phyloP scores from a whole-genome alignment of 2,888 invertebrate genomes.

The Phortica magna region DNA sequence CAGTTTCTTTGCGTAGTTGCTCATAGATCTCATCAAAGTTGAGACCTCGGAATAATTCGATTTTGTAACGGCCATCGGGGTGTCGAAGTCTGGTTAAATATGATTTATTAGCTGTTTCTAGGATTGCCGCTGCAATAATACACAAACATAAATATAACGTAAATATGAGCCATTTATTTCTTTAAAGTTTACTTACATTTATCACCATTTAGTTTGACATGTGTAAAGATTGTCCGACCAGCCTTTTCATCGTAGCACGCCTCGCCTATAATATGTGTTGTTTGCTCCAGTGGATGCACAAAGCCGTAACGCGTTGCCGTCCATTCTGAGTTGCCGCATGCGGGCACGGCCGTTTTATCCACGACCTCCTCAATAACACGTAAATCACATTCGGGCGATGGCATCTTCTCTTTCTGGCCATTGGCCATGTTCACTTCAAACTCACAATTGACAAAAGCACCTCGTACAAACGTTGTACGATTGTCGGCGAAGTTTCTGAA shows the following conservation, averaged over 20 bases:
- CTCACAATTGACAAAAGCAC: constrained; percentile 44
- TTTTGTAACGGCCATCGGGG: constrained; percentile 62
- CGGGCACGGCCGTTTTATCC: constrained; percentile 46
- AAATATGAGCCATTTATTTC: too few species aligned
- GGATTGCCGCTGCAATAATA: not conserved
- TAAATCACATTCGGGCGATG: constrained; percentile 56
- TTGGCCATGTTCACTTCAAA: not conserved
- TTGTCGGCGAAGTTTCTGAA: constrained; percentile 45
- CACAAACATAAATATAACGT: too few species aligned
- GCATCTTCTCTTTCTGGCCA: not conserved
- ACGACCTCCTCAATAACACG: constrained; percentile 64
- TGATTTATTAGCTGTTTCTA: constrained; percentile 3
- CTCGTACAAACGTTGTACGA: constrained; percentile 46
- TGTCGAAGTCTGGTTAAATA: constrained; percentile 53
- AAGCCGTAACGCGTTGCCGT: constrained; percentile 61
- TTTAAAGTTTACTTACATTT: constrained; percentile 26
- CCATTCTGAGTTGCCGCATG: constrained; percentile 52
- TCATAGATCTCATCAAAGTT: constrained; percentile 61
- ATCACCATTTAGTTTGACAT: constrained; percentile 54
- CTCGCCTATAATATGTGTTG: constrained; percentile 61
- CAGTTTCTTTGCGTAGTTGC: constrained; percentile 51
- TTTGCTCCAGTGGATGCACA: constrained; percentile 60
- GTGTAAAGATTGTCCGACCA: constrained; percentile 63
- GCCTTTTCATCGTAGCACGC: constrained; percentile 60
- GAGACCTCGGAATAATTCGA: constrained; percentile 62